A percentile compares a stretch with the other conserved stretches of the same genome.
phyloP scores from a whole-genome alignment of 1,140 invertebrate species.

The Meloidogyne exigua region DNA sequence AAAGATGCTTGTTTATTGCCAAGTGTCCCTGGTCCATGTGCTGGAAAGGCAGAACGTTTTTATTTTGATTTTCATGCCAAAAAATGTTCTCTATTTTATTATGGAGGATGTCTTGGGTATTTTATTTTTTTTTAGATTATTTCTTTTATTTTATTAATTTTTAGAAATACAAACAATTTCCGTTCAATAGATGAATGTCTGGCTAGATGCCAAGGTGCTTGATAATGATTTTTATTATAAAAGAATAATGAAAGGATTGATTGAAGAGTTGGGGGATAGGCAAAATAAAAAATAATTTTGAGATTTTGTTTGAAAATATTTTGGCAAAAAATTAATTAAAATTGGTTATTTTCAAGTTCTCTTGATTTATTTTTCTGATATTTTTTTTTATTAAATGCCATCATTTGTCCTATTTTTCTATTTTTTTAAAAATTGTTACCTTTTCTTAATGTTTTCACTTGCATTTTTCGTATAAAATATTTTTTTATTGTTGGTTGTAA shows the following conservation, averaged over 20 bases:
- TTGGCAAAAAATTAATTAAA: too few species aligned
- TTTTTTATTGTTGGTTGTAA: too few species aligned
- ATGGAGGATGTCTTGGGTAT: constrained; percentile 67
- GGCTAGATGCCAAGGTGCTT: constrained; percentile 36
- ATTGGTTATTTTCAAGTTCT: too few species aligned
- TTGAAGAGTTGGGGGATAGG: not conserved
- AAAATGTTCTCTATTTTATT: constrained; percentile 72
- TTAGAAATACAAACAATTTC: constrained; percentile 76
- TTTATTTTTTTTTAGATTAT: not conserved
- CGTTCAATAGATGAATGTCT: constrained; percentile 48
- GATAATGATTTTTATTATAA: constrained; percentile 66
- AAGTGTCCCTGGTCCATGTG: constrained; percentile 77
- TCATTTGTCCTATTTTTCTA: constrained; percentile 1
- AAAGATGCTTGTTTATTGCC: constrained; percentile 76
- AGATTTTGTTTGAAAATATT: too few species aligned
- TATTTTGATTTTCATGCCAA: constrained; percentile 74
- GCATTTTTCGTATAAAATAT: not conserved
- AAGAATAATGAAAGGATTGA: constrained; percentile 70
- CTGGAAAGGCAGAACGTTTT: constrained; percentile 71
- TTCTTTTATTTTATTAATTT: constrained; percentile 67
- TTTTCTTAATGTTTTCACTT: constrained; percentile 18
- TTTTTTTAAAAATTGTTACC: constrained; percentile 2
- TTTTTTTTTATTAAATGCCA: too few species aligned
- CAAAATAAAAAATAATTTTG: not conserved
- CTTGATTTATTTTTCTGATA: not conserved